Evolutionary conservation across 2,113 vertebrate genomes (phyloP), one percentile per base, ranked within the genome.

Genomic region (Peromyscus leucopus): DNA sequence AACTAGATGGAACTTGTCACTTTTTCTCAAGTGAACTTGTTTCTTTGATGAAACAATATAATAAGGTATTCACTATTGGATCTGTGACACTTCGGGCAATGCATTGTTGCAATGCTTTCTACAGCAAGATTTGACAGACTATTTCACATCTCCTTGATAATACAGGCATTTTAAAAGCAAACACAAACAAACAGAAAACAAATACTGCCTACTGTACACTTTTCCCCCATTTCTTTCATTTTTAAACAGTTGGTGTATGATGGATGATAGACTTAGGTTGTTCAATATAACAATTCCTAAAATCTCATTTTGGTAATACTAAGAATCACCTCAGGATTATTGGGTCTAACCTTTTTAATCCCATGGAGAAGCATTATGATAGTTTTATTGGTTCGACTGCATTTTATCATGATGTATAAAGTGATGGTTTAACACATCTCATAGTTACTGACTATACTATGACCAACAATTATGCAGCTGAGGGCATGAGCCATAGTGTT

Each of bases 41-140:
- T 17, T 82, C 42, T 16, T 69, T 80, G n/a, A 88, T 69, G 75
- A 74, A 92, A 95, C 78, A 88, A 90, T 87, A 21, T 9, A 87
- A 84, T 36, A 82, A 87, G 80, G 51, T 8, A 67, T 90, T 88
- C 48, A 59, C n/a, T 15, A 74, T 26, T 90, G 11, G 3, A 69
- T 74, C 55, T 15, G 75, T 21, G 26, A 67, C 2, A 39, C 28
- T 31, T 67, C 55, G 89, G n/a, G 39, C 76, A 28, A 59, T 39
- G 6, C 9, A 8, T 51, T 85, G 26, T n/a, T 72, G 7, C 7
- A 28, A 71, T 51, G 5, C 3, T 95, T 82, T 88, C 87, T 51
- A 39, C 33, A 26, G 21, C 22, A 90, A 55, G 15, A 88, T 79
- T 63, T 95, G 36, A 26, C 65, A 78, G 55, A 90, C 46, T 16